A percentile compares a stretch with the other conserved stretches of the same genome.
These are phyloP conservation scores for Buphagus erythrorhynchus DNA, from an alignment of 2,797 vertebrate species.

Conservation along the genomic window DNA sequence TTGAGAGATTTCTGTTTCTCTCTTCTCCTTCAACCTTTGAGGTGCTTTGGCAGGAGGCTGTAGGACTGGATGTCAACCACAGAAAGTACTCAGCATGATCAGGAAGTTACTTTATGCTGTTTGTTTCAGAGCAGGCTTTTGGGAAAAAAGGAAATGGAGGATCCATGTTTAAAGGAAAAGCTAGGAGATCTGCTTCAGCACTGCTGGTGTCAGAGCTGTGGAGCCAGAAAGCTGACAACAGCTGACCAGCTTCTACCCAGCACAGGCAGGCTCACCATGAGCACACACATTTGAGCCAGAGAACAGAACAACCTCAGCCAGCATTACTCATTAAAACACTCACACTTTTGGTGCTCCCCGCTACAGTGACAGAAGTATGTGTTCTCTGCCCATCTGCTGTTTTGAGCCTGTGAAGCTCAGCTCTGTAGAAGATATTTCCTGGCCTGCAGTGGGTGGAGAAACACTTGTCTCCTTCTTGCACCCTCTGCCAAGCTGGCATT, in stretches of 20 bases:
- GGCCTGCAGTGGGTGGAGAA: conserved; percentile 44
- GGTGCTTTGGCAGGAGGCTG: not conserved
- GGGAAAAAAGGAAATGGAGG: conserved; percentile 39
- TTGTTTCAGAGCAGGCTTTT: conserved; percentile 12
- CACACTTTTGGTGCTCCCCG: conserved; percentile 32
- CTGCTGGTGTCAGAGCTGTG: not conserved
- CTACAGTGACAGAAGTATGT: conserved; percentile 5
- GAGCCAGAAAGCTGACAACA: not conserved
- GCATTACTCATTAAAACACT: conserved; percentile 31
- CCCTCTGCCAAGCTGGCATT: not conserved
- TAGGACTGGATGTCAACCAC: conserved; percentile 32
- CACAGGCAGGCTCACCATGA: not conserved
- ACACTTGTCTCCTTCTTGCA: conserved; percentile 10
- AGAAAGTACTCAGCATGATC: not conserved
- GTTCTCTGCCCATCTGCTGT: conserved; percentile 56
- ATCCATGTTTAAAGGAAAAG: not conserved
- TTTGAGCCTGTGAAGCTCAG: conserved; percentile 36
- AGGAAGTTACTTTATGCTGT: not conserved
- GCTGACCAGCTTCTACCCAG: not conserved
- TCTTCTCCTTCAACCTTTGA: not conserved
- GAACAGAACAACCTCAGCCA: conserved; percentile 35
- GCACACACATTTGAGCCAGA: not conserved
- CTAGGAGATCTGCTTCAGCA: not conserved
- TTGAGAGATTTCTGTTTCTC: not conserved
- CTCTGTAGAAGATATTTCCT: conserved; percentile 48